phyloP scores from a whole-genome alignment of 2,888 invertebrate species.

The Drosophila diplacantha region DNA sequence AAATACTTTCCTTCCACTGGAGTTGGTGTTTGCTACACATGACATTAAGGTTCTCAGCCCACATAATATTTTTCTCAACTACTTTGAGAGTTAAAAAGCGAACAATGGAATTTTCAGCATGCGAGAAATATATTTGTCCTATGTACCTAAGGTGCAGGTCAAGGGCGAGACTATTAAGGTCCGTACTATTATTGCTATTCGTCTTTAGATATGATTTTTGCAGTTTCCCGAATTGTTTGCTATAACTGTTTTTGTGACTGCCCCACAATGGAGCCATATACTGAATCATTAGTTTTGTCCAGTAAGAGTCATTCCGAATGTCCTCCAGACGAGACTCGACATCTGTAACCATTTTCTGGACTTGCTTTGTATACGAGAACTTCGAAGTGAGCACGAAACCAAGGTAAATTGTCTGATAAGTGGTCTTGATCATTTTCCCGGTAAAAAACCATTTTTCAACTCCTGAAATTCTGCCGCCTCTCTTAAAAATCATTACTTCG shows the following conservation, averaged over 20 bases:
- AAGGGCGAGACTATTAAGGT: too few species aligned
- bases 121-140: too few species aligned
- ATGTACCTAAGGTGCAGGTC: too few species aligned
- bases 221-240: background rate
- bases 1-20: slow-evolving; percentile 4
- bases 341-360: background rate
- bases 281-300: background rate
- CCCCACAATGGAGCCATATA: slow-evolving; percentile 14
- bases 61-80: slow-evolving; percentile 3
- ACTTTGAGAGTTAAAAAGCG: slow-evolving; percentile 5
- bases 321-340: background rate
- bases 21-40: background rate
- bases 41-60: background rate
- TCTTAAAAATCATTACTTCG: slow-evolving; percentile 4
- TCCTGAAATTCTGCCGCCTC: background rate
- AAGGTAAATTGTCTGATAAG: background rate
- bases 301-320: background rate
- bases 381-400: background rate
- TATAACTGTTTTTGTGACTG: background rate
- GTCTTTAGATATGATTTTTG: background rate
- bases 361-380: background rate
- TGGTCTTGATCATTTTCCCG: slow-evolving; percentile 10
- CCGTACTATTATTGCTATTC: background rate
- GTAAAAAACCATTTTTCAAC: slow-evolving; percentile 3
- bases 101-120: background rate